Base-by-base conservation (phyloP, 2,113 vertebrate species). In the Clupea harengus region DNA sequence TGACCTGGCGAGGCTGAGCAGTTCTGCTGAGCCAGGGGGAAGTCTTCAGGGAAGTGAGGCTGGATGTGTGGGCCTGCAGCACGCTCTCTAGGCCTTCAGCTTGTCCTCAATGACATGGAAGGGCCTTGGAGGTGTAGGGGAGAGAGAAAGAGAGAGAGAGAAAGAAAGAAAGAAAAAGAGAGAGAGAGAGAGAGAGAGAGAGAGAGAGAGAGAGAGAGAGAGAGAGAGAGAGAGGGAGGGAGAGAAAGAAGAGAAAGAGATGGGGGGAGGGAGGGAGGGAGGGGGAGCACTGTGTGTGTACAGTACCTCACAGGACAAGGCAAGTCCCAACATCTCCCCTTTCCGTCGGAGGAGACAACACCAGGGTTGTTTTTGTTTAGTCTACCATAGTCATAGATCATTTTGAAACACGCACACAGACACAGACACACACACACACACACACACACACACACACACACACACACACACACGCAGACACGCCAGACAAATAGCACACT, bases 331-430 rank as follows among this genome's bases (percentile, higher is more conserved):
- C 64, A 28, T 67, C 64, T 67, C 64, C 60, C 64, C 39, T 39
- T 67, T 67, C 64, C 64, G 64, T 67, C 64, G 6, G n/a, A 67
- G 64, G 64, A 67, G 64, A 67, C 64, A 67, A 67, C 64, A 67
- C 64, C n/a, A 67, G 64, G 64, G 64, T 67, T 67, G 64, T 67
- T 67, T 67, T 67, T 67, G 64, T 67, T 67, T 67, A 67, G 64
- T 67, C 64, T 67, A 67, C n/a, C n/a, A 9, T 9, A 67, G 64
- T 67, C 64, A 67, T 67, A 67, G 64, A 67, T 67, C 64, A 67
- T 67, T 67, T 28, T 67, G 64, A 67, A 67, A 67, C 64, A 67
- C 17, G 54, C 54, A 52, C 50, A 52, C 50, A 52, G 50, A 52
- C 50, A 52, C 50, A 52, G 50, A 52, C 10, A 15, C 50, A 11